Evolutionary conservation across 2,113 vertebrate species (phyloP).

Genomic region (Ophthalmotilapia sp.): DNA sequence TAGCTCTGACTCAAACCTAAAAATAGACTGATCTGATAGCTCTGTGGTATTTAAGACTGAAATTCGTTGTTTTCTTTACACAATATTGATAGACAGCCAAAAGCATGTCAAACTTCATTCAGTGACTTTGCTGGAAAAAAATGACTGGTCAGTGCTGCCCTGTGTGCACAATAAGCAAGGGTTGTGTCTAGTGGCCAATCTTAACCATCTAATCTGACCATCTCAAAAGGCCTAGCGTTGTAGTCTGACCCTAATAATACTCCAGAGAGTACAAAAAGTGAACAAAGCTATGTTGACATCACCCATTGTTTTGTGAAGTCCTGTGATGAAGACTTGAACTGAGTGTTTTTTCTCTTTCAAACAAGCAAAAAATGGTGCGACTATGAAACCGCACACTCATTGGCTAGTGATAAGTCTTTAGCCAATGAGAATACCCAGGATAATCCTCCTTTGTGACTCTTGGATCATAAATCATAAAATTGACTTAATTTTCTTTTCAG

Average conservation of each 20-base stretch:
- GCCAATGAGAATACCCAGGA: not conserved
- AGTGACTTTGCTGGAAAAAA: not conserved
- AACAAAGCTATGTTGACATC: not conserved
- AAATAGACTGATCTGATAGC: not conserved
- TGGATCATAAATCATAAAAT: accelerated
- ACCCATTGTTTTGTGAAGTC: not conserved
- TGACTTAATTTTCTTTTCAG: not conserved
- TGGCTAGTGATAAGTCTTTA: not conserved
- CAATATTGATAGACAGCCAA: not conserved
- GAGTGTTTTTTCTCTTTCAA: not conserved
- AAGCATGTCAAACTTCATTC: not conserved
- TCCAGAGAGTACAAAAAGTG: not conserved
- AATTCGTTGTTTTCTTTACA: not conserved
- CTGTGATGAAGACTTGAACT: not conserved
- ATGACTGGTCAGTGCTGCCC: not conserved
- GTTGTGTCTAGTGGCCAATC: not conserved
- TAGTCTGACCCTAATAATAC: not conserved
- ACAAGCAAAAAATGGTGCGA: not conserved
- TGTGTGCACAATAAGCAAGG: not conserved
- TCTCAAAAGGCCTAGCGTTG: not conserved
- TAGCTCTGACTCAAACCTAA: not conserved
- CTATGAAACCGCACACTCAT: not conserved
- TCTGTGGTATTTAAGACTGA: not conserved
- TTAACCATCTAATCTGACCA: not conserved
- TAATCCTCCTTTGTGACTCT: not conserved